Percentiles rank a stretch among this genome's conserved stretches.
These are phyloP conservation scores for Lasioglossum albipes DNA, from an alignment of 1,140 invertebrate genomes.

Conservation along the genomic window DNA sequence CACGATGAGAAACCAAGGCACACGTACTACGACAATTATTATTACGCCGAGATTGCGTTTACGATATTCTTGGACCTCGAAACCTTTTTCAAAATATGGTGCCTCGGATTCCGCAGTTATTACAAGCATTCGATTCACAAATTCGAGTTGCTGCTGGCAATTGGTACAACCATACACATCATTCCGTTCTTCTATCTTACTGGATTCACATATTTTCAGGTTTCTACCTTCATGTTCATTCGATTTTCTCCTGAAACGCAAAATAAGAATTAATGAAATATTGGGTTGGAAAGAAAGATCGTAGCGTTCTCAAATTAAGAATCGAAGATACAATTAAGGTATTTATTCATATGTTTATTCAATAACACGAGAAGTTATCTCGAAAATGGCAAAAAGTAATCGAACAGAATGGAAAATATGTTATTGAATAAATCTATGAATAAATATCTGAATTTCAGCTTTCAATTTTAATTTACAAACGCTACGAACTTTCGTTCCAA, in stretches of 20 bases:
- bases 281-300: too few relatives aligned
- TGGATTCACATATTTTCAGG: constrained; percentile 97
- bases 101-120: constrained; percentile 96
- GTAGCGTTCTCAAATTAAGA: too few relatives aligned
- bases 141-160: constrained; percentile 95
- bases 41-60: constrained; percentile 97
- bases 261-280: background rate
- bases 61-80: constrained; percentile 97
- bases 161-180: constrained; percentile 97
- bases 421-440: too few relatives aligned
- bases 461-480: too few relatives aligned
- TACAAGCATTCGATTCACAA: constrained; percentile 98
- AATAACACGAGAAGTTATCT: too few relatives aligned
- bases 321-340: too few relatives aligned
- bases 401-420: too few relatives aligned
- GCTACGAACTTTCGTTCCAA: too few relatives aligned
- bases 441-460: too few relatives aligned
- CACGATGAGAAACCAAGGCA: constrained; percentile 91
- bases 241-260: constrained; percentile 18
- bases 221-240: constrained; percentile 70
- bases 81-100: constrained; percentile 98
- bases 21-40: constrained; percentile 94
- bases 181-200: constrained; percentile 95
- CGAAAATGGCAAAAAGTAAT: too few relatives aligned
- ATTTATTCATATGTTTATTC: too few relatives aligned